Conservation (phyloP, 2,113 vertebrate species). For the Larimichthys polyactis region DNA sequence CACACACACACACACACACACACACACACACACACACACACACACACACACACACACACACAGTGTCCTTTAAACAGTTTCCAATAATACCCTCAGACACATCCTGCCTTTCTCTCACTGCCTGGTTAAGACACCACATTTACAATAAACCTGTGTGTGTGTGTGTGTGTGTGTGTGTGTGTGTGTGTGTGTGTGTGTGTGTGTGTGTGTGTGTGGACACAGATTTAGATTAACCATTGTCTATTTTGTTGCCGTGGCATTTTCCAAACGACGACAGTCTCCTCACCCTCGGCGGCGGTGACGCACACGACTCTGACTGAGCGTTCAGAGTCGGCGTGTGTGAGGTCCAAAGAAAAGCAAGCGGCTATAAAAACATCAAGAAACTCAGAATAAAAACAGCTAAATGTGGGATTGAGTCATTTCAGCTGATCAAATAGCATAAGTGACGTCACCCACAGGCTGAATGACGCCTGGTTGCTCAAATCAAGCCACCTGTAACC, state of each 20-base stretch:
- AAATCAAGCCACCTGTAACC: no score
- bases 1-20: conserved; percentile 14
- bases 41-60: conserved; percentile 17
- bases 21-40: conserved; percentile 17
- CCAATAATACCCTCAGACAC: conserved; percentile 50
- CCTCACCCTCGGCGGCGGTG: conserved; percentile 36
- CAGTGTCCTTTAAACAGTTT: conserved; percentile 34
- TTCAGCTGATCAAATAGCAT: no score
- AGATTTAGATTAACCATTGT: conserved; percentile 66
- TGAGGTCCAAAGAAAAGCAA: neutral
- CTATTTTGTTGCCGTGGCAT: conserved; percentile 51
- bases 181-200: conserved; percentile 34
- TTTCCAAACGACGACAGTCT: conserved; percentile 36
- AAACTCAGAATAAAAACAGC: no score
- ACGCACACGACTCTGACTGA: conserved; percentile 30
- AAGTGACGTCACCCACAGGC: no score
- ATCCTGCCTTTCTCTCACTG: conserved; percentile 65
- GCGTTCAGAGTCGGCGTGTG: conserved; percentile 8
- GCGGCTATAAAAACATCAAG: neutral
- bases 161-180: conserved; percentile 40
- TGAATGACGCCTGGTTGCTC: no score
- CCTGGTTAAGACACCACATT: conserved; percentile 30
- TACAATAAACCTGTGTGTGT: conserved; percentile 42
- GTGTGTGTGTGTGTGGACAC: conserved; percentile 37
- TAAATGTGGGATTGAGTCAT: no score